phyloP scores from a whole-genome alignment of 2,113 vertebrate genomes.

The Zapornia atra region DNA sequence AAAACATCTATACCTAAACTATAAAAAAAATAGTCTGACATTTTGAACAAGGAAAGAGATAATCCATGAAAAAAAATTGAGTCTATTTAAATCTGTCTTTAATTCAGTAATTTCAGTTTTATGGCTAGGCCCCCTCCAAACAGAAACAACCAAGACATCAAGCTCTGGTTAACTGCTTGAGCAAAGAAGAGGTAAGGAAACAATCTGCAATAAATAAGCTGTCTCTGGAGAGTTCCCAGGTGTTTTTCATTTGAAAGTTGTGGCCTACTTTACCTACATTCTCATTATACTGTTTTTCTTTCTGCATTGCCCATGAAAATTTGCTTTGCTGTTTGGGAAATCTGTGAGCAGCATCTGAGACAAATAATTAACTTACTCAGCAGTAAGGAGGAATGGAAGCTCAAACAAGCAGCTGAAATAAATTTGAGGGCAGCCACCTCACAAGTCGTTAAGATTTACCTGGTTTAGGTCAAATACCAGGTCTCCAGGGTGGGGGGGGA shows the following conservation, averaged over 20 bases:
- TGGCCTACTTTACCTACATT: neutral
- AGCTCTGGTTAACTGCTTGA: neutral
- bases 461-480: neutral
- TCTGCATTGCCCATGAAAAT: neutral
- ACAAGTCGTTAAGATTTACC: neutral
- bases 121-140: neutral
- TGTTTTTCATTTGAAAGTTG: neutral
- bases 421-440: neutral
- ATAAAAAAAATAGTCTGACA: neutral
- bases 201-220: neutral
- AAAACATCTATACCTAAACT: neutral
- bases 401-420: neutral
- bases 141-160: neutral
- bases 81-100: neutral
- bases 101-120: neutral
- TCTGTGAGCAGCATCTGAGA: neutral
- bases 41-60: neutral
- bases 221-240: neutral
- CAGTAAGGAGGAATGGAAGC: neutral
- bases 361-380: neutral
- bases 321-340: neutral
- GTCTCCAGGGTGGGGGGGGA: neutral
- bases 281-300: neutral
- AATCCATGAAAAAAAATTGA: neutral
- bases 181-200: neutral